Percentiles rank a stretch among this genome's conserved stretches.
phyloP scores from a whole-genome alignment of 2,113 vertebrate species.

The Dissostichus mawsoni region DNA sequence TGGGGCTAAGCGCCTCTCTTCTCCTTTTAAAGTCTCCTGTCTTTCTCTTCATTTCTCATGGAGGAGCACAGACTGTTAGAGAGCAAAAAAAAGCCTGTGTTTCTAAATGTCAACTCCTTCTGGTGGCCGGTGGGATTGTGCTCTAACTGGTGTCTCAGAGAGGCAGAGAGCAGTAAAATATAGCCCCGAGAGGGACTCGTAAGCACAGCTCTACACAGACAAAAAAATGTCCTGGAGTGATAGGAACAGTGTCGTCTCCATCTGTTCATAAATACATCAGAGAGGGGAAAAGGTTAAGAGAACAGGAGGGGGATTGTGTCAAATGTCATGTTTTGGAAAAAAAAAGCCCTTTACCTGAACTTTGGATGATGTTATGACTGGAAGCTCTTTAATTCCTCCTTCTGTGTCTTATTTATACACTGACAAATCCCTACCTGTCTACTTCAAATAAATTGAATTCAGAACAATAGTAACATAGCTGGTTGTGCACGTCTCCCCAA shows the following conservation, averaged over 20 bases:
- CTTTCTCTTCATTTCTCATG: constrained; percentile 42
- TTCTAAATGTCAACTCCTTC: constrained; percentile 75
- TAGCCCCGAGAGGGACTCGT: constrained; percentile 37
- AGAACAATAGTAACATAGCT: constrained; percentile 52
- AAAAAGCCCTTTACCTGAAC: constrained; percentile 1
- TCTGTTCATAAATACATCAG: constrained; percentile 27
- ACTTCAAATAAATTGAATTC: constrained; percentile 61
- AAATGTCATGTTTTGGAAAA: constrained; percentile 38
- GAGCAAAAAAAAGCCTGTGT: constrained; percentile 34
- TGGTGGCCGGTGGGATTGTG: constrained; percentile 27
- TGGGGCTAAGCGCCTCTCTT: constrained; percentile 52
- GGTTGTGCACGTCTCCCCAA: constrained; percentile 20
- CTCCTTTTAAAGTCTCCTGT: constrained; percentile 30
- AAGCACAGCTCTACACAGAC: constrained; percentile 20
- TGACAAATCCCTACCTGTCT: constrained; percentile 52
- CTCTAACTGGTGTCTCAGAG: constrained; percentile 34
- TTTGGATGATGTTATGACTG: constrained; percentile 22
- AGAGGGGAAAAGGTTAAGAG: constrained; percentile 20
- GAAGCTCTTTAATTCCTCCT: constrained; percentile 25
- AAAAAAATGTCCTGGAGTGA: constrained; percentile 29
- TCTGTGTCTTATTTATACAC: constrained; percentile 13
- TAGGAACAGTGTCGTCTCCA: background rate
- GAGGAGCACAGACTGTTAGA: constrained; percentile 32
- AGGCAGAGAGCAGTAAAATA: constrained; percentile 7
- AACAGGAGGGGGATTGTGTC: constrained; percentile 24